Percentiles rank a stretch among this genome's conserved stretches.
Evolutionary conservation across 2,797 vertebrate genomes (phyloP).

Genomic region (Chelidonichthys spinosus): DNA sequence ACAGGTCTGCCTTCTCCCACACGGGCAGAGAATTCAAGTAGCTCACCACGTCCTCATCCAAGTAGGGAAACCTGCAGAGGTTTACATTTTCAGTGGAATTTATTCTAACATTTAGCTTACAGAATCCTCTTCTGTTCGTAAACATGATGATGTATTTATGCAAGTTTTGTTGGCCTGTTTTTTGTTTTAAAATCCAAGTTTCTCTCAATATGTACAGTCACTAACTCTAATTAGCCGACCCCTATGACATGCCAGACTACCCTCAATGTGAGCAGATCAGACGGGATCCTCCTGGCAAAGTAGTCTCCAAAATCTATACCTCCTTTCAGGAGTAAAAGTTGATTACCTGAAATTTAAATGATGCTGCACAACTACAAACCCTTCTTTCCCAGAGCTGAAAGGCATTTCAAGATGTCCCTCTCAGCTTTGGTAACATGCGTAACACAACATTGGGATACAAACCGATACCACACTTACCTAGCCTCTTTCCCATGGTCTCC

Average conservation of each 20-base stretch:
- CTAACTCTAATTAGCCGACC: no score
- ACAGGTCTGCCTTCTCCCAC: conserved; percentile 90
- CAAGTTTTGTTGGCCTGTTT: no score
- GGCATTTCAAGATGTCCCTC: neutral
- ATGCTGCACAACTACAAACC: neutral
- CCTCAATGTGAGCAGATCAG: no score
- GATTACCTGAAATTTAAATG: neutral
- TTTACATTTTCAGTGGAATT: neutral
- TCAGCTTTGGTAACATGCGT: neutral
- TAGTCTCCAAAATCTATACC: no score
- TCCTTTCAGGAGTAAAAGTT: neutral
- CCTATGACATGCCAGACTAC: no score
- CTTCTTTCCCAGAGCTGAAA: neutral
- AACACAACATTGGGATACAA: neutral
- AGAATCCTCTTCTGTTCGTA: no score
- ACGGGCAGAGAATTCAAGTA: conserved; percentile 90
- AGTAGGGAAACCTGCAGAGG: conserved; percentile 90
- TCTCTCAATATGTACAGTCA: no score
- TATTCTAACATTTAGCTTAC: neutral
- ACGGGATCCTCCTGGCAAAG: no score
- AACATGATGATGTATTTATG: no score
- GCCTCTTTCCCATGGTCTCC: conserved; percentile 96
- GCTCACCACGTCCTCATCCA: conserved; percentile 95
- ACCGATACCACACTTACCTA: conserved; percentile 78
- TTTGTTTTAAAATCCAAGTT: no score